Base-by-base conservation (phyloP, 2,888 invertebrate genomes). In the Smittia aterrima region DNA sequence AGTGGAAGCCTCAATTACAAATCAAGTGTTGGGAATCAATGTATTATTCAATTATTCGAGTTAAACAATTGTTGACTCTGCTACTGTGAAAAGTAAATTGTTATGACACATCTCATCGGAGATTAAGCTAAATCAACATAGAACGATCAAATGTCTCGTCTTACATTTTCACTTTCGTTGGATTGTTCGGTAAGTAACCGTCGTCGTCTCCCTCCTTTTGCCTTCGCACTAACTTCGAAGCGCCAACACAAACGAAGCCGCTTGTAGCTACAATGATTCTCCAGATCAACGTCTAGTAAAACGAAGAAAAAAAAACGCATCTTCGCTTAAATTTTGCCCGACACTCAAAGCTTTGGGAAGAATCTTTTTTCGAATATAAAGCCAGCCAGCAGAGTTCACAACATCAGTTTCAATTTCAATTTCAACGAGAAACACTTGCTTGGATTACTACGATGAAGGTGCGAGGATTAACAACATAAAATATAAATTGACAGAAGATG, bases 131-230 rank as follows among this genome's bases (percentile, higher is more conserved):
- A 32, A 32, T 9, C 32, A 32, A 32, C 32, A 6, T 32, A 32
- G 32, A 32, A 32, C 32, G 32, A 32, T 9, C 32, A 32, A 6
- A 9, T 32, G 32, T 32, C 32, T 32, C 32, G n/a, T n/a, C n/a
- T n/a, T n/a, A n/a, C n/a, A n/a, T n/a, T n/a, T 72, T 72, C 72
- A 72, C 72, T 72, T 72, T 72, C 72, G 24, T 72, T 72, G 54
- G 40, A 70, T 18, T 27, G n/a, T 22, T 64, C 9, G 11, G 27
- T 64, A 11, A 9, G 3, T 32, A 9, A 32, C 9, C 9, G 32
- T n/a, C n/a, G 9, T 3, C 32, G 32, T 32, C 32, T 32, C 32
- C 32, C 32, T 32, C 32, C 32, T 32, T 32, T 9, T 32, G 32
- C 32, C 32, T 32, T 32, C 32, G 32, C 32, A 32, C 32, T 32